These are phyloP conservation scores for Dione juno DNA, from an alignment of 2,888 invertebrate genomes.

Conservation along the genomic window DNA sequence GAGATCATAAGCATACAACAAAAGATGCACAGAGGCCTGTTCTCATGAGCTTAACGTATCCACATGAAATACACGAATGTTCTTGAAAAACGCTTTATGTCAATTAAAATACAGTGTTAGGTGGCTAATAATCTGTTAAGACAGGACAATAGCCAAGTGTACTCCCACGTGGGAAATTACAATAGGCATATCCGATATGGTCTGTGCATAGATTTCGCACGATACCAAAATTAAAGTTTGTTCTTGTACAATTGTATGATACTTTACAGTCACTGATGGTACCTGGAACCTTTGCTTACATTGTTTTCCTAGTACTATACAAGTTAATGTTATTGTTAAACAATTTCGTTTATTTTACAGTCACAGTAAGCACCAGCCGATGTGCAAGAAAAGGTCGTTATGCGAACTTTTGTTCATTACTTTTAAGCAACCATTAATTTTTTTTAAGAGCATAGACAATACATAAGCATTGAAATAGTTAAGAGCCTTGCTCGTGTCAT, in stretches of 20 bases:
- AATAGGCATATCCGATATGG: slow-evolving; percentile 54
- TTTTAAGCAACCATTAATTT: slow-evolving; percentile 23
- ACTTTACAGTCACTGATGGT: slow-evolving; percentile 48
- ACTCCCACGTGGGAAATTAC: slow-evolving; percentile 56
- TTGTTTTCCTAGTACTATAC: slow-evolving; percentile 41
- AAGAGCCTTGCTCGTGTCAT: slow-evolving; percentile 7
- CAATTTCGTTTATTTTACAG: slow-evolving; percentile 18
- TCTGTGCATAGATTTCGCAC: slow-evolving; percentile 60
- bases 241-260: slow-evolving; percentile 52
- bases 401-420: slow-evolving; percentile 34
- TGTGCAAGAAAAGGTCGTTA: slow-evolving; percentile 24
- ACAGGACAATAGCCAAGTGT: slow-evolving; percentile 72
- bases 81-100: slow-evolving; percentile 74
- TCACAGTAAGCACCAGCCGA: slow-evolving; percentile 24
- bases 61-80: slow-evolving; percentile 52
- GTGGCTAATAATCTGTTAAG: slow-evolving; percentile 71
- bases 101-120: slow-evolving; percentile 68
- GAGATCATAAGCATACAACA: slow-evolving; percentile 65
- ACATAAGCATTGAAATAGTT: background rate
- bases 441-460: slow-evolving; percentile 19
- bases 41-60: slow-evolving; percentile 62
- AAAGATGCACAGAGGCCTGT: slow-evolving; percentile 60
- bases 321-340: slow-evolving; percentile 23
- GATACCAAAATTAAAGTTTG: slow-evolving; percentile 46
- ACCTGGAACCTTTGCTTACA: slow-evolving; percentile 44